Base-by-base conservation (phyloP, 2,888 invertebrate species). In the Rhagium mordax region DNA sequence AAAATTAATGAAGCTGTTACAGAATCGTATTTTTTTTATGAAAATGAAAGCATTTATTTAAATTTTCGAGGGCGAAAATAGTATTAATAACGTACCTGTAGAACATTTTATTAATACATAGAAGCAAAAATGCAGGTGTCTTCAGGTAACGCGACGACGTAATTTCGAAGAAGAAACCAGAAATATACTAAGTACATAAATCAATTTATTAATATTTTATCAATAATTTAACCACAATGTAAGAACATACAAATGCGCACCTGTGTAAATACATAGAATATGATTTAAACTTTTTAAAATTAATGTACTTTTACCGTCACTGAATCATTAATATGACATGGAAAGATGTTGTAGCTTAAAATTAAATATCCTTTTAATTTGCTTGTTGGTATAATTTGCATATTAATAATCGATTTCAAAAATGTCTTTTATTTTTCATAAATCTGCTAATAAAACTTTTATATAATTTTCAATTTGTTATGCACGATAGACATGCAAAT, bases 401-500 rank as follows among this genome's bases (percentile, higher is more conserved):
- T 61, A 53, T 61, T 57, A 71, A 75, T 62, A 72, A 70, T 70
- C 72, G 33, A 74, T 72, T 67, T 68, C 33, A 29, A 62, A 74
- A 74, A 74, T 70, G 64, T 67, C 47, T 47, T 76, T 20, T 70
- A 76, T 67, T 20, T 74, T 76, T 74, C 55, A 76, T 70, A 70
- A 72, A 65, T 70, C 20, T 33, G 33, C 33, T 65, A 18, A 60
- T 72, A 47, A 74, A 76, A 62, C 33, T 68, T 53, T 65, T 49
- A 70, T 70, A 29, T 70, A 67, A 71, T 57, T 74, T 70, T 74
- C 68, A 65, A 74, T 74, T 69, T 49, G 49, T 27, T 71, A 65
- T 71, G 62, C 74, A 74, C 62, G 72, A 72, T 57, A 67, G 74
- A 72, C 76, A 76, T 76, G 76, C 76, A 74, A 74, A 70, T 61